A percentile compares a stretch with the other conserved stretches of the same genome.
Evolutionary conservation across 92 coral and sea anemone genomes (phyloP).

Genomic region (Palythoa caribaeorum): DNA sequence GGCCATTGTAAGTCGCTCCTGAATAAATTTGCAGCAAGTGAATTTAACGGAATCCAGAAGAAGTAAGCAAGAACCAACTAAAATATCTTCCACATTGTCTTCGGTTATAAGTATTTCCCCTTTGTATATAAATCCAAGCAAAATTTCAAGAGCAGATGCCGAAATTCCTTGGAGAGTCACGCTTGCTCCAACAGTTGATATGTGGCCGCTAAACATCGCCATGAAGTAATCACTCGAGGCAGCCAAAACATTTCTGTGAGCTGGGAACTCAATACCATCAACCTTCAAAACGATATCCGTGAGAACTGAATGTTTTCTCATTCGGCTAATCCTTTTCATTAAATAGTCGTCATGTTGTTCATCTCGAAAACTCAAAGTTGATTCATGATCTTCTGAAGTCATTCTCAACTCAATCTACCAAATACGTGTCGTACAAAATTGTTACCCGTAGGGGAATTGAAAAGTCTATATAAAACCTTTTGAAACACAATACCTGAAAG

Average conservation of each 20-base stretch:
- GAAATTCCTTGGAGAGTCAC: slow-evolving; percentile 83
- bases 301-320: slow-evolving; percentile 80
- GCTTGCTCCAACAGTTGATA: slow-evolving; percentile 69
- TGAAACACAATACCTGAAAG: no score
- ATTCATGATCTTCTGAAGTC: slow-evolving; percentile 34
- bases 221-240: slow-evolving; percentile 96
- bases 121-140: slow-evolving; percentile 85
- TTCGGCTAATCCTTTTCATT: slow-evolving; percentile 80
- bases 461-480: no score
- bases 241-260: slow-evolving; percentile 92
- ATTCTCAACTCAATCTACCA: not conserved
- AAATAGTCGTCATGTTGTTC: slow-evolving; percentile 78
- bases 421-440: not conserved
- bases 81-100: slow-evolving; percentile 96
- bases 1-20: slow-evolving; percentile 84
- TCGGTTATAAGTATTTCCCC: slow-evolving; percentile 88
- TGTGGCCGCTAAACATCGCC: slow-evolving; percentile 95
- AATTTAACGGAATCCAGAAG: slow-evolving; percentile 82
- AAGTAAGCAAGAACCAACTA: slow-evolving; percentile 87
- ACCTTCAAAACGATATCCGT: slow-evolving; percentile 87
- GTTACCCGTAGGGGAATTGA: no score
- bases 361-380: slow-evolving; percentile 63
- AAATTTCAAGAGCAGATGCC: slow-evolving; percentile 79
- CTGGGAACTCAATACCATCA: slow-evolving; percentile 87
- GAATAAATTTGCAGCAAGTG: slow-evolving; percentile 90